These are phyloP conservation scores for Zosterops hypoxanthus DNA, from an alignment of 2,113 vertebrate species.

Conservation along the genomic window DNA sequence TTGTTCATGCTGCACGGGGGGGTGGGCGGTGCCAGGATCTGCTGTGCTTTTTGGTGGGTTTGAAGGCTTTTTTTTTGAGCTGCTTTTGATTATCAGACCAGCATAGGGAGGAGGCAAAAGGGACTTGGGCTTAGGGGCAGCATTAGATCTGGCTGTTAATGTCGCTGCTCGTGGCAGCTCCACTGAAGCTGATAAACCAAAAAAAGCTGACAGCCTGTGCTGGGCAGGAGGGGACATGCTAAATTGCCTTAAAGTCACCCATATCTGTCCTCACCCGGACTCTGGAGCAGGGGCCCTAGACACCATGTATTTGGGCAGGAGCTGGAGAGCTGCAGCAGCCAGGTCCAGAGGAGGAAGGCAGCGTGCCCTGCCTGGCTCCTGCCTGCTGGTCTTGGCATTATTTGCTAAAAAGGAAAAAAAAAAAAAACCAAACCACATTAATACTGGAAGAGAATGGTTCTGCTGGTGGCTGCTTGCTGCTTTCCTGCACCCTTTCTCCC, in stretches of 20 bases:
- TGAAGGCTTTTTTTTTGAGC: neutral
- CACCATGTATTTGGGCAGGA: neutral
- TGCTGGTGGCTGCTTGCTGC: conserved; percentile 53
- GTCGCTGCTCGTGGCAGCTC: conserved; percentile 23
- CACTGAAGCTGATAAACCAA: conserved; percentile 29
- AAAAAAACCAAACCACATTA: neutral
- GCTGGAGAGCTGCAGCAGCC: neutral
- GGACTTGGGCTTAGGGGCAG: neutral
- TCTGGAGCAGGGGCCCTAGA: neutral
- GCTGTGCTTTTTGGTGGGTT: neutral
- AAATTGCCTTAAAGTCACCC: conserved; percentile 42
- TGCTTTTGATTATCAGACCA: neutral
- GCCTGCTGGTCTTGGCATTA: conserved; percentile 13
- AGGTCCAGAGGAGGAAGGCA: neutral
- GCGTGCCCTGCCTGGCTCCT: neutral
- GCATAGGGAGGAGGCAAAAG: neutral
- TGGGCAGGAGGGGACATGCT: neutral
- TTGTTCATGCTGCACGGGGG: conserved; percentile 6
- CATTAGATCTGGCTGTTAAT: neutral
- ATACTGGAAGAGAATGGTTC: neutral
- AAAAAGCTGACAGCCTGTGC: neutral
- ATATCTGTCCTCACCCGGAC: neutral
- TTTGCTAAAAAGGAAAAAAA: neutral
- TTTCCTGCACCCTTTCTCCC: conserved; percentile 35
- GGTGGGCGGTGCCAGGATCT: neutral